Evolutionary conservation across 1,140 invertebrate genomes (phyloP), one percentile per base, ranked within the genome.

Genomic region (Euborellia annulipes): DNA sequence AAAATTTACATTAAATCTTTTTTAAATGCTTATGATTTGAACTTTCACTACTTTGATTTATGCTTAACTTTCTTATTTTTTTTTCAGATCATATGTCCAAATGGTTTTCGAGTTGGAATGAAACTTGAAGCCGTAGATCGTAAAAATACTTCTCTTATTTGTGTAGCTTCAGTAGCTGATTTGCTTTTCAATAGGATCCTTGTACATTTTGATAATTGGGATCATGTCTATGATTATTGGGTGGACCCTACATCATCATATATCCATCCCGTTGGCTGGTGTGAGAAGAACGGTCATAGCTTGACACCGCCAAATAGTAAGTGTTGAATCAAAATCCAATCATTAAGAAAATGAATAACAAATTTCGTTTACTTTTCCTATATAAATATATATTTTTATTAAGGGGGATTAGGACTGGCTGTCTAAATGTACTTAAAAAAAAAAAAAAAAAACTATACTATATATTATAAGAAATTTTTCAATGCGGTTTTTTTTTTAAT

Each of bases 151-250:
- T 75, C 74, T 0, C 61, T 84, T 30, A 77, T 91, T 18, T 90
- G 90, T 58, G 89, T 91, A n/a, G 88, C 90, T 2, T 85, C 82
- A 19, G 75, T 94, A 9, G 73, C 76, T 36, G 85, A 88, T 57
- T 74, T 89, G 44, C 72, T 93, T 64, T 82, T 87, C 52, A 78
- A 80, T 52, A 68, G 88, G 22, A 75, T 96, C 55, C 75, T 92
- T 2, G 77, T 97, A 39, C 90, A 92, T 63, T 96, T 95, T 66
- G 91, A 95, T 69, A 86, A 85, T 52, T 95, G 90, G 89, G 82
- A 89, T 57, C 81, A 87, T 57, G 78, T 82, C 51, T 95, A 92
- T 61, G 91, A 96, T 67, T 92, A 89, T 61, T 96, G 91, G 91
- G 77, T 85, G 38, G 81, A 91, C 57, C 76, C 82, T 0, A 78